Evolutionary conservation across 2,113 vertebrate genomes (phyloP), one percentile per base, ranked within the genome.

Genomic region (Emberiza fucata): DNA sequence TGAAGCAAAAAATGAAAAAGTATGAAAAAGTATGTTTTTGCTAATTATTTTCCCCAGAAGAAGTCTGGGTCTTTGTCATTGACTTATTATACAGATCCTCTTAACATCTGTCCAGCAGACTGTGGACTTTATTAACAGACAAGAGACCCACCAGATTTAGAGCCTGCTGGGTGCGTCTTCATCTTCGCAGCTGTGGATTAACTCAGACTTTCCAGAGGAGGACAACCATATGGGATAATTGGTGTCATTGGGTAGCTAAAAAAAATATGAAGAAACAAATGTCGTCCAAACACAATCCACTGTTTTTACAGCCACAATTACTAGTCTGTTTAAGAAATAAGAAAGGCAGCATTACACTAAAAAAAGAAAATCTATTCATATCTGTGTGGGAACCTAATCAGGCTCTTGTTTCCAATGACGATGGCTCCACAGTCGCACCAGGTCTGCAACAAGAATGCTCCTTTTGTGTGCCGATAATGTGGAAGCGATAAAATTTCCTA

Each of bases 341-440:
- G 97, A 98, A 98, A 98, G 96, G 97, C 96, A 96, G 97, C 96
- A 97, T 98, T 98, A 95, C 94, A 94, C 97, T 97, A 97, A 97
- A 97, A 97, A 97, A 98, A 97, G 97, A 97, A 98, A 98, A 97
- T 98, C 98, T 98, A 98, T 98, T 98, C 98, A 98, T 99, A 99
- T 99, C 98, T 98, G 98, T 99, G 98, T 98, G 98, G 98, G 98
- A 99, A 99, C 98, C 98, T 99, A 99, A 99, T 99, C 99, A 98
- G 98, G 96, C 98, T 98, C 98, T 98, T 98, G 98, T 99, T 99
- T 99, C 98, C 98, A 98, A 60, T 98, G 98, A 98, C 97, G 98
- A 98, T 99, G 98, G 98, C 98, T 98, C 97, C 98, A 97, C 98
- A 98, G 98, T 98, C 95, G 63, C 98, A 98, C 97, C 97, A 95